phyloP scores from a whole-genome alignment of 2,888 invertebrate species.

The Zygogramma bicolorata region DNA sequence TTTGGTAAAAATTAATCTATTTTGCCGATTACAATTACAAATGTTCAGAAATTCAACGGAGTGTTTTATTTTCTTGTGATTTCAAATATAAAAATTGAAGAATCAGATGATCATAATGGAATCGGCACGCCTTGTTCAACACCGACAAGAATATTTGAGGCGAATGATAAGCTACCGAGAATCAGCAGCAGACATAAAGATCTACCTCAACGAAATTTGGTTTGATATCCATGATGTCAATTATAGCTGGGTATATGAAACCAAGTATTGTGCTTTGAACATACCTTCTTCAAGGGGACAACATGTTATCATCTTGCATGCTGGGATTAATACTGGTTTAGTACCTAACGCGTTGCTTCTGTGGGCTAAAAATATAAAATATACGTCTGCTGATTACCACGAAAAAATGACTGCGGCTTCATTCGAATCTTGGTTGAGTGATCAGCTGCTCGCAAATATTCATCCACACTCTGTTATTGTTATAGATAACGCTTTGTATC shows the following conservation, averaged over 20 bases:
- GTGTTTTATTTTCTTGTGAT: too few species aligned
- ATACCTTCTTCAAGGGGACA: not conserved
- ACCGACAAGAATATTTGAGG: too few species aligned
- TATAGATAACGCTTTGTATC: constrained; percentile 37
- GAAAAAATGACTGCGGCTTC: constrained; percentile 15
- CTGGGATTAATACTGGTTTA: constrained; percentile 14
- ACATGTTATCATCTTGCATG: constrained; percentile 11
- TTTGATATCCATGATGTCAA: not conserved
- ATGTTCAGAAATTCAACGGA: too few species aligned
- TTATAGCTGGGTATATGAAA: not conserved
- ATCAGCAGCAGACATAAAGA: too few species aligned
- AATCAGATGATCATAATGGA: too few species aligned
- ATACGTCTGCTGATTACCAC: constrained; percentile 38
- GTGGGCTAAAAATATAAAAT: constrained; percentile 21
- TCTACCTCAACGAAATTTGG: not conserved
- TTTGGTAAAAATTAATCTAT: too few species aligned
- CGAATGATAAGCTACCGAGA: too few species aligned
- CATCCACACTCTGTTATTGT: constrained; percentile 39
- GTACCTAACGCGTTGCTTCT: constrained; percentile 7
- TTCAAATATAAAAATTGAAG: too few species aligned
- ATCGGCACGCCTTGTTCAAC: too few species aligned
- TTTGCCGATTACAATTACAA: too few species aligned
- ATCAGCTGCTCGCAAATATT: constrained; percentile 37
- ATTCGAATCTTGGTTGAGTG: constrained; percentile 41
- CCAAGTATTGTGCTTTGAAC: not conserved